Evolutionary conservation across 2,888 invertebrate species (phyloP), one percentile per base, ranked within the genome.

Genomic region (Xanthorhoe spadicearia): DNA sequence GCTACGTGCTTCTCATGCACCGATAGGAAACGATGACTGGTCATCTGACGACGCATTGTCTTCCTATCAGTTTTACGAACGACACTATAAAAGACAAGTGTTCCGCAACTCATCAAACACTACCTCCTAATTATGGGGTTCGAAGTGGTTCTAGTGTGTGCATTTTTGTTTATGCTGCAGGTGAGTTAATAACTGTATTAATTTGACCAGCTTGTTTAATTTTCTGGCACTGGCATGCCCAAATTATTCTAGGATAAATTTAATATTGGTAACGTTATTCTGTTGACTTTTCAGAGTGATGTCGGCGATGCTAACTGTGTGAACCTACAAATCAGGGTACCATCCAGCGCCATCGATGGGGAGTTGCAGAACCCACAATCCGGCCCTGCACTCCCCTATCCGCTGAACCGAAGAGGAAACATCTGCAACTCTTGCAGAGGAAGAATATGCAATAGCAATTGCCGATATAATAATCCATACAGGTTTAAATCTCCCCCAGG

Each of bases 131-230:
- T 74, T 49, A 91, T 90, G 90, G 83, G 77, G 75, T 75, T 75
- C 75, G 64, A 68, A 72, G 72, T 72, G 66, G 74, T 78, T 52
- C 64, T 80, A 55, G 62, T 83, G 66, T 65, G 85, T 28, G 74
- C 80, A 63, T 78, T 75, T 61, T 58, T 85, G 64, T 77, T 82
- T 60, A 46, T 84, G n/a, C 68, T 85, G n/a, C 84, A 87, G 86
- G 90, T 91, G 78, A 83, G 77, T 32, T 1, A 46, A 18, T 50
- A 50, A 55, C 38, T 13, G 32, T 32, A 5, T 7, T 7, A 4
- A 32, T 32, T 32, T 2, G 0, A 32, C 23, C 4, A 23, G 23
- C 4, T 23, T 23, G 23, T 23, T 23, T 23, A 23, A 23, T 23
- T n/a, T 23, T 23, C 23, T 3, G 23, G 4, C 23, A 3, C 23